Conservation (phyloP, 1,140 invertebrate species). For the Cydia pomonella region DNA sequence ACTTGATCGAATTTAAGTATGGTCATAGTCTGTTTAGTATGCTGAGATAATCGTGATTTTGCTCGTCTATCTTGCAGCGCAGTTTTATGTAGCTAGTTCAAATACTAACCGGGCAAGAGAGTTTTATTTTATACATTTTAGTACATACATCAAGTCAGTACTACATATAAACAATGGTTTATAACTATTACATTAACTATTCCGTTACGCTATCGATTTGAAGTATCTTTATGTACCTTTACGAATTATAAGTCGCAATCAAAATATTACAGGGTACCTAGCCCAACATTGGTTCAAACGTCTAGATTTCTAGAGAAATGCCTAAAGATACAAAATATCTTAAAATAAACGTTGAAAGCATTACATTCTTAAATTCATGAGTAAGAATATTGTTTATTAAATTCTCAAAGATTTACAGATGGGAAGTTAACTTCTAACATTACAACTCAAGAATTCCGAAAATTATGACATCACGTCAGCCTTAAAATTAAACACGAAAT, state of each 20-base stretch:
- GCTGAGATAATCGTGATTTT: neutral
- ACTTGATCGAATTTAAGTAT: neutral
- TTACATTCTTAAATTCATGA: neutral
- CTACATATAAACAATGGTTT: too few species aligned
- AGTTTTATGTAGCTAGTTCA: neutral
- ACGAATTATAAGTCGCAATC: too few species aligned
- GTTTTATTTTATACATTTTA: neutral
- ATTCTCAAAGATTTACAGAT: slow-evolving; percentile 7
- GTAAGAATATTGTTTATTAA: neutral
- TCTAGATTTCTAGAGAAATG: neutral
- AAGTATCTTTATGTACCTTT: too few species aligned
- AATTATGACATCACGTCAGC: slow-evolving; percentile 25
- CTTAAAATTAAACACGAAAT: slow-evolving; percentile 30
- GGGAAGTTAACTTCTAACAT: neutral
- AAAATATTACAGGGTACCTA: too few species aligned
- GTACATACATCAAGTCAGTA: neutral
- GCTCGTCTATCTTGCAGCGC: neutral
- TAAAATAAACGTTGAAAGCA: neutral
- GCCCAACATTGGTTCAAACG: too few species aligned
- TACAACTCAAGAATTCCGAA: neutral
- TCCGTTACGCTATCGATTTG: too few species aligned
- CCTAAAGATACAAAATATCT: neutral
- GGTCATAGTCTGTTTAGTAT: neutral
- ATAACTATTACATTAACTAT: too few species aligned
- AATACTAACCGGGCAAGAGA: neutral